phyloP scores from a whole-genome alignment of 2,797 vertebrate species.

The Balearica regulorum region DNA sequence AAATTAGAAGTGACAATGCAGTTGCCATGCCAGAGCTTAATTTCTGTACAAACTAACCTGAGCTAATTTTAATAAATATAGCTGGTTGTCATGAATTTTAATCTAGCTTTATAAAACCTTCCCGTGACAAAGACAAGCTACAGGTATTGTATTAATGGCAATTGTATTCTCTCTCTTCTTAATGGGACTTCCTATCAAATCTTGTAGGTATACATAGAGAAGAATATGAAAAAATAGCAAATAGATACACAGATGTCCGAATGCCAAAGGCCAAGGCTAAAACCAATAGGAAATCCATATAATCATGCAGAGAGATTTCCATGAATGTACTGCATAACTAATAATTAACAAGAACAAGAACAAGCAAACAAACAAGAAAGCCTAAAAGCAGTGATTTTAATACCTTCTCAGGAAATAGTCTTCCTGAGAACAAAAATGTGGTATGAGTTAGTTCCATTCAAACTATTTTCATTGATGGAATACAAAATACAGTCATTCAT shows the following conservation, averaged over 20 bases:
- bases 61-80: constrained; percentile 47
- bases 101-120: background rate
- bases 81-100: background rate
- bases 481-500: background rate
- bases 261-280: background rate
- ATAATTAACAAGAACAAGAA: background rate
- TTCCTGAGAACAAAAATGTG: background rate
- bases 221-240: background rate
- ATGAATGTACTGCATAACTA: background rate
- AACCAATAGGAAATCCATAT: background rate
- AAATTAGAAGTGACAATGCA: constrained; percentile 60
- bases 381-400: background rate
- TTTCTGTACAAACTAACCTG: constrained; percentile 39
- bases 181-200: background rate
- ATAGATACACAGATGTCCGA: background rate
- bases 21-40: constrained; percentile 34
- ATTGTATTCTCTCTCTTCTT: background rate
- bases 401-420: background rate
- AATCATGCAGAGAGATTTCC: background rate
- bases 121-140: background rate
- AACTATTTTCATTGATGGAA: background rate
- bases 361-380: background rate
- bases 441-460: background rate
- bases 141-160: background rate
- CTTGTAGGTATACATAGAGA: background rate